phyloP scores from a whole-genome alignment of 37 sponge, comb jelly and placozoan genomes.

The Hormiphora californensis region DNA sequence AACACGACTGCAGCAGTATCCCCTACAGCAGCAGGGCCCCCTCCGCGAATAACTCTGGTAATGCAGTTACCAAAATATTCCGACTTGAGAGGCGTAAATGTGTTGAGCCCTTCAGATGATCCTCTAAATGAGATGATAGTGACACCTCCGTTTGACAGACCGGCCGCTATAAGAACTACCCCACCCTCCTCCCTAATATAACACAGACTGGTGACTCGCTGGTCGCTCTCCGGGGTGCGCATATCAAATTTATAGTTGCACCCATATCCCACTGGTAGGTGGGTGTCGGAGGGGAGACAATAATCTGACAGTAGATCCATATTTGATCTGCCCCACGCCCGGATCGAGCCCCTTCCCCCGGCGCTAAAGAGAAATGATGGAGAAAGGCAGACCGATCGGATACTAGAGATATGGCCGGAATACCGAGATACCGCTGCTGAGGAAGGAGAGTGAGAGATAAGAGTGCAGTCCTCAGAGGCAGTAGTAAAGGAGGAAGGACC shows the following conservation, averaged over 20 bases:
- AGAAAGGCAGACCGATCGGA: neutral
- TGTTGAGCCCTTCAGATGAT: neutral
- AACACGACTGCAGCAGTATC: too few relatives aligned
- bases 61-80: conserved; percentile 31
- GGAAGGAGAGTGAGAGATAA: neutral
- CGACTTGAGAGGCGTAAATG: neutral
- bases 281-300: neutral
- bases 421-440: neutral
- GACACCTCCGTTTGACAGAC: neutral
- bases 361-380: neutral
- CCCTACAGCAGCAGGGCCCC: neutral
- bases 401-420: conserved; percentile 35
- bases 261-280: conserved; percentile 17
- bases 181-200: neutral
- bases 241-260: conserved; percentile 29
- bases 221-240: conserved; percentile 9
- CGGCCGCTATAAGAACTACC: neutral
- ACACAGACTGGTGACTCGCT: neutral
- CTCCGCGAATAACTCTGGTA: neutral
- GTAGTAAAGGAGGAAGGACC: neutral
- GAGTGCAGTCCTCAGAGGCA: conserved; percentile 12
- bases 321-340: neutral
- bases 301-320: conserved; percentile 27
- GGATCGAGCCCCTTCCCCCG: conserved; percentile 27
- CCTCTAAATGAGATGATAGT: neutral